Conservation (phyloP, 2,113 vertebrate genomes). For the Piliocolobus tephrosceles region DNA sequence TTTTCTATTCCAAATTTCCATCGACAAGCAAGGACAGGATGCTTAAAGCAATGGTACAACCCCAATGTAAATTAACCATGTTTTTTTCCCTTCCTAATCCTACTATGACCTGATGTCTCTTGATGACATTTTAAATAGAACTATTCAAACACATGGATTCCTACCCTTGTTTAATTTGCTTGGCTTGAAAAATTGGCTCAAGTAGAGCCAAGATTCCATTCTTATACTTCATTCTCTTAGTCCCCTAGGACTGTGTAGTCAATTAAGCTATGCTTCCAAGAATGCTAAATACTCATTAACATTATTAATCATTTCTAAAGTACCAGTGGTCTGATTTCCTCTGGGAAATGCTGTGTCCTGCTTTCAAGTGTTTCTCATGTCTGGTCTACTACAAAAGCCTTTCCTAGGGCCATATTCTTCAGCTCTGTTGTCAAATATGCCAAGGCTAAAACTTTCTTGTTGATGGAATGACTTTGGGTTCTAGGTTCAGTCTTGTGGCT, state of each 20-base stretch:
- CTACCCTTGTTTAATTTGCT: constrained; percentile 34
- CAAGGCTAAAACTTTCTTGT: not conserved
- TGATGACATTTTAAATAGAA: constrained; percentile 21
- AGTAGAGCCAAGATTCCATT: constrained; percentile 11
- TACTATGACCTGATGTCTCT: not conserved
- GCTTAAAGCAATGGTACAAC: not conserved
- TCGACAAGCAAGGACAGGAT: not conserved
- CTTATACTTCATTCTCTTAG: not conserved
- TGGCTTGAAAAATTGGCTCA: constrained; percentile 30
- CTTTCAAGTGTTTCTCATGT: not conserved
- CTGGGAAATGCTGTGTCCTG: not conserved
- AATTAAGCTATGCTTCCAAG: not conserved
- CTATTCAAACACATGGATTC: not conserved
- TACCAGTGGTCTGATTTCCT: constrained; percentile 5
- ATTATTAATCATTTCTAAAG: constrained; percentile 47
- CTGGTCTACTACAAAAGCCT: not conserved
- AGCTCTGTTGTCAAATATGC: not conserved
- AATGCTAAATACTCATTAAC: constrained; percentile 27
- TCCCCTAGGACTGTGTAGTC: not conserved
- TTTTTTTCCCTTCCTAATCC: not conserved
- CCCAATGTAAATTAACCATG: not conserved
- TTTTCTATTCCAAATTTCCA: not conserved
- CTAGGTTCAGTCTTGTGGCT: not conserved
- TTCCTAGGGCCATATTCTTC: not conserved
- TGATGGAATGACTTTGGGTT: not conserved